Evolutionary conservation across 2,888 invertebrate genomes (phyloP), one percentile per base, ranked within the genome.

Genomic region (Chrysotoxum bicinctum): DNA sequence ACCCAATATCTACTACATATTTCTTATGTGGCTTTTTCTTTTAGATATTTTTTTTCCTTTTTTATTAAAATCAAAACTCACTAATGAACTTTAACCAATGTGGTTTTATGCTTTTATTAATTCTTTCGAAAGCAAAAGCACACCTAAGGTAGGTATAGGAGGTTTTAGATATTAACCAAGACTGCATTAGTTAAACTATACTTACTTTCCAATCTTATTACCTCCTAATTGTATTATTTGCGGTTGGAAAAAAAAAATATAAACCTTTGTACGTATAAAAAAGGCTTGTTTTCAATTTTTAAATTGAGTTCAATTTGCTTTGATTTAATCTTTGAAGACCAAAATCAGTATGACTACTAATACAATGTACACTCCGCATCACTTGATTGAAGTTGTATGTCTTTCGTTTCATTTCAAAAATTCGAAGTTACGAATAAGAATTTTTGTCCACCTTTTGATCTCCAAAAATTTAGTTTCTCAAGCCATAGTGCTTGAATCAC

Each of bases 241-340:
- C 0, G 16, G 30, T 32, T n/a, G 5, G 21, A 21, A 8, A 52
- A 12, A 26, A 52, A 35, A 30, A 26, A 52, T 30, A 35, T 21
- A 26, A 30, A 4, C 26, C 10, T 60, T 58, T 10, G 16, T 1
- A 40, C 40, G 12, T 40, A 12, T 7, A 43, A 66, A 78, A 72
- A 56, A 72, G 14, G 14, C 8, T 2, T 43, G 16, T 43, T 43
- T 43, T 7, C 40, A 40, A 40, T n/a, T 16, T 43, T 16, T 16
- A 43, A 16, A 7, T 40, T n/a, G 4, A n/a, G n/a, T 43, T 43
- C 16, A 43, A 43, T 40, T 40, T n/a, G 21, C 56, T 54, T 56
- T 56, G 43, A 66, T 76, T 76, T 50, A 69, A 76, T 60, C 30
- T 43, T 43, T 16, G 14, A 56, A 23, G 9, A 21, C 19, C 45